phyloP scores from a whole-genome alignment of 1,140 invertebrate genomes.

The Carcinoscorpius rotundicauda region DNA sequence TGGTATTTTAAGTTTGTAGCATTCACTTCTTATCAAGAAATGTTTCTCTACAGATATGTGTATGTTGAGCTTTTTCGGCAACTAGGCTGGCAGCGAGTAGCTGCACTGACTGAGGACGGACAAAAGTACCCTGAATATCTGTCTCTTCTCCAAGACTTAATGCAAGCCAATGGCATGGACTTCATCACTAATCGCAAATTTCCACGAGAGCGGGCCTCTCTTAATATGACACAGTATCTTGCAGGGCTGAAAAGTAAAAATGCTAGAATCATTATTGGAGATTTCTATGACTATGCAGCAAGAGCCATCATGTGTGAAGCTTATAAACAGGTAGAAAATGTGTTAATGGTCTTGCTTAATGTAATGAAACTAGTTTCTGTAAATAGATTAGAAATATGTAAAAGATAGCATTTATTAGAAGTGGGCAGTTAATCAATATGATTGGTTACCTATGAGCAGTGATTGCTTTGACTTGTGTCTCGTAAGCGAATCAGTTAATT shows the following conservation, averaged over 20 bases:
- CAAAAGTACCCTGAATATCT: conserved; percentile 71
- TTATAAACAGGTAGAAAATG: conserved; percentile 43
- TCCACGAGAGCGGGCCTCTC: conserved; percentile 33
- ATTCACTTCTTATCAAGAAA: background rate
- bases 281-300: conserved; percentile 54
- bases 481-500: too few relatives aligned
- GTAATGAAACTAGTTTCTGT: too few relatives aligned
- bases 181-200: conserved; percentile 60
- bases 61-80: conserved; percentile 50
- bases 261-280: conserved; percentile 61
- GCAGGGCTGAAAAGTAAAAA: conserved; percentile 49
- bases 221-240: conserved; percentile 44
- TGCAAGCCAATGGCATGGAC: conserved; percentile 47
- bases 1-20: too few relatives aligned
- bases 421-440: too few relatives aligned
- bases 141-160: conserved; percentile 49
- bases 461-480: too few relatives aligned
- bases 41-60: conserved; percentile 39
- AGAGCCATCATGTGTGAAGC: conserved; percentile 62
- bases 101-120: conserved; percentile 60
- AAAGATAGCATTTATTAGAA: too few relatives aligned
- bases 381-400: too few relatives aligned
- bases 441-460: too few relatives aligned
- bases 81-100: conserved; percentile 56
- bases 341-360: conserved; percentile 15